Percentiles rank a stretch among this genome's conserved stretches.
Evolutionary conservation across 2,888 invertebrate species (phyloP).

Genomic region (Neoaliturus tenellus): DNA sequence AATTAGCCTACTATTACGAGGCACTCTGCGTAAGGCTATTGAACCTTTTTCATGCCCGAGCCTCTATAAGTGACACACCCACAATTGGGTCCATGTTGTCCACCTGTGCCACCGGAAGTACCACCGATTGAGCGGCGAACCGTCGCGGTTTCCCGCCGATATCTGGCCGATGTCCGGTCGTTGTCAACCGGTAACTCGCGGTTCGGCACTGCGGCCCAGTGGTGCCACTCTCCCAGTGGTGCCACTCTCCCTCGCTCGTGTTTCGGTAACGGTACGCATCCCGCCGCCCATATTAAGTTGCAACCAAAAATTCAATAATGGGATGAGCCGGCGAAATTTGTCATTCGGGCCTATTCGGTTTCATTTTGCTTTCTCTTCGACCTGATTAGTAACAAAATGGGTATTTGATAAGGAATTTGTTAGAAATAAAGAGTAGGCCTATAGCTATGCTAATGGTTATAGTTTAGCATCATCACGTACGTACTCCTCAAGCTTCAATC

Average conservation of each 20-base stretch:
- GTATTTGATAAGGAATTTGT: no score
- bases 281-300: neutral
- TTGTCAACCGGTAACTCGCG: neutral
- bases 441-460: no score
- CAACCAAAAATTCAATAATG: neutral
- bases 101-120: neutral
- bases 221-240: neutral
- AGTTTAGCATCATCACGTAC: no score
- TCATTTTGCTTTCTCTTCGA: neutral
- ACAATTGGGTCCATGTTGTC: neutral
- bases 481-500: no score
- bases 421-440: no score
- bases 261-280: constrained; percentile 7
- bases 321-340: neutral
- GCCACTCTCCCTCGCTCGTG: neutral
- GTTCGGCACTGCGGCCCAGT: constrained; percentile 5
- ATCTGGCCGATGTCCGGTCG: neutral
- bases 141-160: constrained; percentile 4
- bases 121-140: neutral
- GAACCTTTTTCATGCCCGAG: no score
- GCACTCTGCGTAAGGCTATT: no score
- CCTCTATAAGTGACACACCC: no score
- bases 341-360: neutral
- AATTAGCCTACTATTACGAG: no score
- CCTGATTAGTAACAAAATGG: no score